Evolutionary conservation across 2,797 vertebrate genomes (phyloP).

Genomic region (Chiloscyllium punctatum): DNA sequence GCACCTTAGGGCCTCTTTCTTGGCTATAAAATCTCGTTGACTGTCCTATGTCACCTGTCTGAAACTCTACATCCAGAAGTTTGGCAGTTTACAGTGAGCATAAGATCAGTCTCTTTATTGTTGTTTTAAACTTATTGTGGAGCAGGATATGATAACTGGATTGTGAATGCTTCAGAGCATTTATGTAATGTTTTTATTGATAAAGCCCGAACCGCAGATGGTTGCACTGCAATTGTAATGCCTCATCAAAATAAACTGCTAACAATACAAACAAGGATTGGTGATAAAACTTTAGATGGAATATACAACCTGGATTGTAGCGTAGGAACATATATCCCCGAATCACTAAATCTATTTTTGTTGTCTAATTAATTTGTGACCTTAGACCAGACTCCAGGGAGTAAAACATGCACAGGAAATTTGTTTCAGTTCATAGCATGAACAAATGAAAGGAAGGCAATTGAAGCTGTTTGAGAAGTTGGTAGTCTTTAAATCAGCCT

Average conservation of each 20-base stretch:
- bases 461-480: neutral
- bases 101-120: too few relatives aligned
- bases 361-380: constrained; percentile 5
- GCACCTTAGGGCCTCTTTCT: too few relatives aligned
- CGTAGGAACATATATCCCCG: too few relatives aligned
- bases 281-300: neutral
- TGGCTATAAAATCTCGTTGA: too few relatives aligned
- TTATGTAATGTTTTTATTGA: neutral
- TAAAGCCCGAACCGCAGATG: too few relatives aligned
- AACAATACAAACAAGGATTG: neutral
- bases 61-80: neutral
- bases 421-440: neutral
- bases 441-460: neutral
- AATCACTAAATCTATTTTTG: neutral
- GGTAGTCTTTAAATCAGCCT: too few relatives aligned
- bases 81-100: neutral
- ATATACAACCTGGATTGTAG: neutral
- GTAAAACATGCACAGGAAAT: neutral
- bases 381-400: neutral
- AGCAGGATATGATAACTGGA: neutral
- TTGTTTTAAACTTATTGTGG: neutral
- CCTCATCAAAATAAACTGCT: neutral
- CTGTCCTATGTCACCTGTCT: neutral
- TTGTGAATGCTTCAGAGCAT: neutral
- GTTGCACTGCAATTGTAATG: neutral